Conservation (phyloP, 2,797 vertebrate genomes). For the Sebastes dallii region DNA sequence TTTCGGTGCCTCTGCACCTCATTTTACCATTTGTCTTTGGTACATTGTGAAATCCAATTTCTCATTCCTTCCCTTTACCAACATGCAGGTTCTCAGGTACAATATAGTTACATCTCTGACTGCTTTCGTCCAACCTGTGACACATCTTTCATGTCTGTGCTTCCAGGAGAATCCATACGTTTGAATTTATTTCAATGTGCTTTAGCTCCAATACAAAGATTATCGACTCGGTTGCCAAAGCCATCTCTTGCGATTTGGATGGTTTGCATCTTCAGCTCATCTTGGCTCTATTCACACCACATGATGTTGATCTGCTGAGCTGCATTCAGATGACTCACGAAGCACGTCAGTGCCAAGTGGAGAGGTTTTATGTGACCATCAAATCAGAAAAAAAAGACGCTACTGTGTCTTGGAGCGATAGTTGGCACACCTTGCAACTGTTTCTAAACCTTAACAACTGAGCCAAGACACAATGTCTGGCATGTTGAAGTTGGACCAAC, state of each 20-base stretch:
- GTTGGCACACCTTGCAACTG: background rate
- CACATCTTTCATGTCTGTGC: background rate
- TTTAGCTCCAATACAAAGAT: background rate
- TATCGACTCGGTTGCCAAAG: background rate
- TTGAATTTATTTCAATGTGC: background rate
- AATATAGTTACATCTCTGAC: background rate
- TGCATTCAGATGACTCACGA: background rate
- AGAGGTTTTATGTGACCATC: background rate
- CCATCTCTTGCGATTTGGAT: background rate
- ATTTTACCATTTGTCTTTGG: background rate
- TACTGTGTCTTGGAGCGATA: background rate
- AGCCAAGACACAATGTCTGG: slow-evolving; percentile 22
- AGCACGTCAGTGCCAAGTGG: background rate
- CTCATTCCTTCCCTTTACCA: background rate
- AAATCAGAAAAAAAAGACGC: background rate
- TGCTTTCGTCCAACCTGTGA: background rate
- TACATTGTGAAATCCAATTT: background rate
- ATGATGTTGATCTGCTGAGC: background rate
- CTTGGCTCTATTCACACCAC: background rate
- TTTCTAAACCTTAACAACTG: slow-evolving; percentile 2
- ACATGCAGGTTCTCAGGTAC: background rate
- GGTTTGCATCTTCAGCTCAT: background rate
- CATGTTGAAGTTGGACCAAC: background rate
- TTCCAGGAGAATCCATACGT: background rate
- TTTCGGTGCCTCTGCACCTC: background rate